Conservation (phyloP, 2,888 invertebrate genomes). For the Lepidochitona cinerea region DNA sequence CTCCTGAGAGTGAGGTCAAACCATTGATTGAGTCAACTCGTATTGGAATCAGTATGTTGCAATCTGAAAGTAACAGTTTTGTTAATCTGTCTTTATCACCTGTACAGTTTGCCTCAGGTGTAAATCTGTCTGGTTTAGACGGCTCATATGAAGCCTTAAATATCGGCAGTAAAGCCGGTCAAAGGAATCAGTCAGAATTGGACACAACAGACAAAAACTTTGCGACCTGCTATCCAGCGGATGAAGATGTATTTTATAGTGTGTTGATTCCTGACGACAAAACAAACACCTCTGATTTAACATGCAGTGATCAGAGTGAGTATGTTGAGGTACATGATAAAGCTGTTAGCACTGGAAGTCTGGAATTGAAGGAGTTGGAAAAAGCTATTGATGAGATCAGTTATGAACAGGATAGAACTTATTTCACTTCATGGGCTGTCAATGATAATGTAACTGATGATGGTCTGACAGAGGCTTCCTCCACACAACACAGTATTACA, state of each 20-base stretch:
- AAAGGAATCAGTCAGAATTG: not conserved
- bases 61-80: not conserved
- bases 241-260: not conserved
- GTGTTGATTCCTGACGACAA: not conserved
- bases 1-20: not conserved
- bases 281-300: not conserved
- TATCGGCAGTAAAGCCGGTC: not conserved
- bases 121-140: not conserved
- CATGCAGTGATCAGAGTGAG: not conserved
- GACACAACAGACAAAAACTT: not conserved
- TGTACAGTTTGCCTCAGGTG: not conserved
- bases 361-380: not conserved
- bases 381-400: not conserved
- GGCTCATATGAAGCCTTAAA: not conserved
- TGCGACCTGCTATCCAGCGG: not conserved
- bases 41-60: conserved; percentile 35
- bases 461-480: not conserved
- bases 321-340: not conserved
- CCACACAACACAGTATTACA: no score
- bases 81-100: not conserved
- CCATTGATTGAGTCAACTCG: conserved; percentile 59
- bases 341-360: conserved; percentile 1
- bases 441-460: not conserved
- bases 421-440: not conserved
- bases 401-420: not conserved